Evolutionary conservation across 2,888 invertebrate genomes (phyloP).

Genomic region (Panzeria rudis): DNA sequence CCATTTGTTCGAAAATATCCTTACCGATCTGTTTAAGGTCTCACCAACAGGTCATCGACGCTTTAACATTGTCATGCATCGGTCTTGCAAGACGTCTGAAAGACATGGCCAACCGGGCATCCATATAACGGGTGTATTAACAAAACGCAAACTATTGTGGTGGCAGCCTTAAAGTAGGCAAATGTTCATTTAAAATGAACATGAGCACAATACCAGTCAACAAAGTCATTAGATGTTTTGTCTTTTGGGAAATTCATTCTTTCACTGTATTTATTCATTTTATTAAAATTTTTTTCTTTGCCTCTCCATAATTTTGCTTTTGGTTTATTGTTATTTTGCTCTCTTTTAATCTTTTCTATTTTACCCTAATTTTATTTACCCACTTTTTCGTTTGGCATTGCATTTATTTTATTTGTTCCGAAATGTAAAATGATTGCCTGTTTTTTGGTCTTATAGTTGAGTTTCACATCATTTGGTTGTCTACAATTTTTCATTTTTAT

Average conservation of each 20-base stretch:
- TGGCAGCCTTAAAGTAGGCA: slow-evolving; percentile 64
- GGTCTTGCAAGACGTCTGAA: too few species aligned
- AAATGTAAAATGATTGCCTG: background rate
- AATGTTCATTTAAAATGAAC: slow-evolving; percentile 60
- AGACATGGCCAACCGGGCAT: too few species aligned
- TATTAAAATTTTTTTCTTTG: slow-evolving; percentile 14
- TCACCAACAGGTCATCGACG: too few species aligned
- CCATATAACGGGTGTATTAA: slow-evolving; percentile 8
- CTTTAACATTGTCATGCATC: too few species aligned
- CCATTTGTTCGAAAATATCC: too few species aligned
- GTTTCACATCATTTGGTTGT: slow-evolving; percentile 12
- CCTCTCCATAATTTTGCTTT: slow-evolving; percentile 59
- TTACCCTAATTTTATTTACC: slow-evolving; percentile 65
- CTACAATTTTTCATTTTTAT: background rate
- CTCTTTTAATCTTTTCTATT: slow-evolving; percentile 27
- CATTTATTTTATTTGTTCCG: slow-evolving; percentile 8
- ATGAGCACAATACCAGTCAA: slow-evolving; percentile 65
- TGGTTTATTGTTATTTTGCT: slow-evolving; percentile 43
- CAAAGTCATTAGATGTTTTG: slow-evolving; percentile 69
- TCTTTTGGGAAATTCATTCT: slow-evolving; percentile 67
- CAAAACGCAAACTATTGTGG: slow-evolving; percentile 41
- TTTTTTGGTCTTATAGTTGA: background rate
- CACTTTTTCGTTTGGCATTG: slow-evolving; percentile 22
- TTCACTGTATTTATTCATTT: slow-evolving; percentile 45
- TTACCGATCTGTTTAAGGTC: too few species aligned